Percentiles rank a stretch among this genome's conserved stretches.
phyloP scores from a whole-genome alignment of 2,888 invertebrate species.

The Hoplodrina blanda region DNA sequence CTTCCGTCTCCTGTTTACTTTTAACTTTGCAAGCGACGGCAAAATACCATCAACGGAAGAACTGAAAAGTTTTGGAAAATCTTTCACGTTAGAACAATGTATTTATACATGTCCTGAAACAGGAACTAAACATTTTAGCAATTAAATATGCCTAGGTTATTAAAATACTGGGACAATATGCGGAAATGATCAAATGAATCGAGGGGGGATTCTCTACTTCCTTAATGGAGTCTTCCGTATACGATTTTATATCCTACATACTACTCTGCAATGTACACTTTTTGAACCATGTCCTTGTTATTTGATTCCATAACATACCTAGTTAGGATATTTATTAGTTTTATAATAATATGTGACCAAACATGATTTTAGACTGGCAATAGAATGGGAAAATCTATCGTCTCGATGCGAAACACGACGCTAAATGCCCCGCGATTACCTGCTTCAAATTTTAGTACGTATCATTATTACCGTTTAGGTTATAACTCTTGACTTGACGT shows the following conservation, averaged over 20 bases:
- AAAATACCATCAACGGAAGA: conserved; percentile 32
- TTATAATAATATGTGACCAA: background rate
- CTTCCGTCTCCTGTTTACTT: conserved; percentile 89
- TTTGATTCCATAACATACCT: background rate
- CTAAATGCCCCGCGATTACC: background rate
- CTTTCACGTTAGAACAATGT: conserved; percentile 6
- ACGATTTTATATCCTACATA: conserved; percentile 26
- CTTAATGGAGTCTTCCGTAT: conserved; percentile 43
- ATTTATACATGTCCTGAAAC: conserved; percentile 14
- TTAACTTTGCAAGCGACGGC: conserved; percentile 44
- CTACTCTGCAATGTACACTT: conserved; percentile 6
- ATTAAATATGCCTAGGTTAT: conserved; percentile 6
- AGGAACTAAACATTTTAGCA: conserved; percentile 1
- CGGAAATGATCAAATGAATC: conserved; percentile 38
- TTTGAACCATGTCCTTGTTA: conserved; percentile 1
- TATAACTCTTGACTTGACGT: conserved; percentile 6
- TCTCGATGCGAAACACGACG: background rate
- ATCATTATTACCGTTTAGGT: conserved; percentile 12
- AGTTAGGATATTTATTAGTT: background rate
- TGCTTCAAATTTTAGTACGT: conserved; percentile 3
- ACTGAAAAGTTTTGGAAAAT: conserved; percentile 27
- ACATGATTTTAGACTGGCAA: background rate
- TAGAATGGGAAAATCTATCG: background rate
- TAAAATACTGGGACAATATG: conserved; percentile 17
- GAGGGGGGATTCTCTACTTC: conserved; percentile 36